Evolutionary conservation across 2,113 vertebrate genomes (phyloP), one percentile per base, ranked within the genome.

Genomic region (Smithornis capensis): DNA sequence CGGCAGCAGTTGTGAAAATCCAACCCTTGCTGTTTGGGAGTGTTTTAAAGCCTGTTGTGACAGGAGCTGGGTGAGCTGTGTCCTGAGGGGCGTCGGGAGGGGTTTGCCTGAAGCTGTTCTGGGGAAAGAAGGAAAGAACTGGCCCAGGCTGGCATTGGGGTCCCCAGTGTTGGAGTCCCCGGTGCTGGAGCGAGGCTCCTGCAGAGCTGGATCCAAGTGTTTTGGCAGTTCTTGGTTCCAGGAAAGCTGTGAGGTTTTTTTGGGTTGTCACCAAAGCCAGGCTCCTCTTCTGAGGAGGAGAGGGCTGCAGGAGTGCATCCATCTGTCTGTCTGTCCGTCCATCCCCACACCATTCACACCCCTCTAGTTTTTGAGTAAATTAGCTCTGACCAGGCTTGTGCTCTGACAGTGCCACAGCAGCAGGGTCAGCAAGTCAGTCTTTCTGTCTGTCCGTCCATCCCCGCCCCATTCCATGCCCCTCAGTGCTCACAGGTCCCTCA

Each of bases 61-160:
- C 33, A 25, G 45, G 3, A 19, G 40, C 16, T 4, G 1, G 0
- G 25, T 12, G 31, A 49, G 18, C 24, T 2, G 5, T 19, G 56
- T 13, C 22, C 67, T 6, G 64, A 19, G 59, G 35, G 4, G 12
- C 12, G 21, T 25, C 14, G 2, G 27, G 14, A 14, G n/a, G 42
- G n/a, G 4, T 21, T 35, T 33, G 28, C 6, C 27, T 18, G 10
- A 45, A 45, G 28, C 12, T 63, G 31, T 19, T 14, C 7, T 16
- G 47, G 28, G 53, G 31, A 25, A 25, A 8, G 9, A n/a, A 3
- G 53, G 31, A 25, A 25, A 8, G 9, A n/a, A 3, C 13, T 2
- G 3, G 4, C 29, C 37, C 45, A 2, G 70, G 33, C 1, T 4
- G 31, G 31, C 4, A n/a, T 3, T 21, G 4, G 28, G 28, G 23